Evolutionary conservation across 1,140 invertebrate species (phyloP), one percentile per base, ranked within the genome.

Genomic region (Augochlora pura): DNA sequence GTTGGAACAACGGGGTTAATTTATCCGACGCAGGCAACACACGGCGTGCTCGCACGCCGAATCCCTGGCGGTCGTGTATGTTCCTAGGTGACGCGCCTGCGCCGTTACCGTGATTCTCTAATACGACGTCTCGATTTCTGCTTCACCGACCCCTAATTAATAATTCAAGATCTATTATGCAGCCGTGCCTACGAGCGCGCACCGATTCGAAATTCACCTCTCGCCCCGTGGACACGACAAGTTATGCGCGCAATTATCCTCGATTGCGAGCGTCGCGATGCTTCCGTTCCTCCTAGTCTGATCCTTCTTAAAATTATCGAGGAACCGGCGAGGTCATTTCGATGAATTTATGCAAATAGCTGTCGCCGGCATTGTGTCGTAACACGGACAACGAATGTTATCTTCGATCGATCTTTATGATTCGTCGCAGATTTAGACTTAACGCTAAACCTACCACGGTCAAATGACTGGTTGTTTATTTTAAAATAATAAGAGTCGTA

Each of bases 91-190:
- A 18, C 59, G 32, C 27, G 64, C 79, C 59, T 54, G 78, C 65
- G 42, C 12, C n/a, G 12, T 27, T n/a, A 32, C 6, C 57, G 49
- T 52, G 62, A 81, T 69, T 70, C 54, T 23, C 73, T 75, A 80
- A 80, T 80, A 62, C 71, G 21, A 67, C 64, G 72, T 80, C 78
- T 68, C 72, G 74, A 75, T 69, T 81, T 81, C 67, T 46, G 66
- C 79, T 39, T 70, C 74, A 60, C 49, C 39, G 60, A 27, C 4
- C 25, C 49, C 62, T 59, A 77, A 81, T 81, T 81, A 77, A 81
- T 77, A 70, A 81, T 70, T 69, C 74, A 77, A 42, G 59, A 81
- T 81, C 79, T 70, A 81, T 77, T 81, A 81, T 71, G 46, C 54
- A 8, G 3, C 23, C 27, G 42, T 42, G 72, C 46, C 23, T 59